Base-by-base conservation (phyloP, 2,113 vertebrate species). In the Pomatorhinus ruficollis region DNA sequence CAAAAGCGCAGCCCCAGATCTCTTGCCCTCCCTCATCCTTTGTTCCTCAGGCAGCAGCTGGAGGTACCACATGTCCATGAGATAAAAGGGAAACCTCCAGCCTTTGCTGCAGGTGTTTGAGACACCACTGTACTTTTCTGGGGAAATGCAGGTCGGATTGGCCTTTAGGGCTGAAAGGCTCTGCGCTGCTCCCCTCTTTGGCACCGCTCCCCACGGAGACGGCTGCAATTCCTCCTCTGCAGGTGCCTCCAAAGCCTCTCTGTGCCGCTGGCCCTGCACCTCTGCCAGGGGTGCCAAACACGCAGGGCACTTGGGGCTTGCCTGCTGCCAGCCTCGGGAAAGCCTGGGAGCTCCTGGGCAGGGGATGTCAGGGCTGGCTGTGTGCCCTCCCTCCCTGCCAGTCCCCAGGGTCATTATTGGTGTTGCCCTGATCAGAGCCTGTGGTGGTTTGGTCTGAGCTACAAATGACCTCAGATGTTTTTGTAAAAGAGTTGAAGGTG, bases 131-230 rank as follows among this genome's bases (percentile, higher is more conserved):
- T 22, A 0, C 16, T 37, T 85, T 54, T 9, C 27, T 42, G 50
- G 37, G 28, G 39, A 45, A 83, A 45, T 1, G 15, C 23, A 37
- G 63, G 7, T 37, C 0, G 0, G 31, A 4, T 12, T 82, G 70
- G 24, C 24, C 72, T 60, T 27, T 12, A 11, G 28, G 68, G 20
- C 35, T 4, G 3, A 27, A 47, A 14, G 11, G 5, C 35, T 78
- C 31, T 9, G 8, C 0, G 0, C 50, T 42, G 8, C 20, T 89
- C 12, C 11, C 28, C 3, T n/a, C 33, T 86, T 24, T 11, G 47
- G 70, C 65, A 24, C 13, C 0, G 0, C 49, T 82, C 28, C 15
- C 52, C 15, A 2, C 0, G 2, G 47, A 20, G 19, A 2, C 2
- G 13, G 57, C 30, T 20, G 24, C 27, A 23, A 3, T 25, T 61